A percentile compares a stretch with the other conserved stretches of the same genome.
These are phyloP conservation scores for Neuroscelio doddi DNA, from an alignment of 2,888 invertebrate genomes.

Conservation along the genomic window DNA sequence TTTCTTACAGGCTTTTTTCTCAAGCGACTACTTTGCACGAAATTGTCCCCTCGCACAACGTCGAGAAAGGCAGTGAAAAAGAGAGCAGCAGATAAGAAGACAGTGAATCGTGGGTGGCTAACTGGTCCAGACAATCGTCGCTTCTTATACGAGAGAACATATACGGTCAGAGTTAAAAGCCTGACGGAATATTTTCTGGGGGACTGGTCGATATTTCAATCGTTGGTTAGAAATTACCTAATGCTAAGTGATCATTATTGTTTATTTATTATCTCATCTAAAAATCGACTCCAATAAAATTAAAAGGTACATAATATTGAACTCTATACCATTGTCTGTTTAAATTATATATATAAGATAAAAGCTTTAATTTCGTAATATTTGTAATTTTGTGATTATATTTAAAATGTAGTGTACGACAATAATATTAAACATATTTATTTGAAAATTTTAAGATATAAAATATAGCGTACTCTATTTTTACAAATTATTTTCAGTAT, in stretches of 20 bases:
- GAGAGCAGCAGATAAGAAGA: slow-evolving; percentile 45
- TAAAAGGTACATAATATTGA: no score
- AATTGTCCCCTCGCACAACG: slow-evolving; percentile 34
- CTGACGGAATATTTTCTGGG: slow-evolving; percentile 11
- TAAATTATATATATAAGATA: no score
- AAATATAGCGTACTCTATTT: no score
- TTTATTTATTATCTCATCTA: slow-evolving; percentile 2
- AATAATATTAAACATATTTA: no score
- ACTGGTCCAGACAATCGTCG: slow-evolving; percentile 47
- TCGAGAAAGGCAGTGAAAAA: slow-evolving; percentile 26
- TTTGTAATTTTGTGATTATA: no score
- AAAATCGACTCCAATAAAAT: neutral
- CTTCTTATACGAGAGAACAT: slow-evolving; percentile 27
- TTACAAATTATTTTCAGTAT: no score
- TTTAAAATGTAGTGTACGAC: no score
- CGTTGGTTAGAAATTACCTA: slow-evolving; percentile 24
- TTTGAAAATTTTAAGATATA: no score
- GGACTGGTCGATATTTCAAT: slow-evolving; percentile 25
- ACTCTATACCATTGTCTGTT: no score
- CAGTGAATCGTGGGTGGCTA: slow-evolving; percentile 33
- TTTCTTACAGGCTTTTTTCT: slow-evolving; percentile 32
- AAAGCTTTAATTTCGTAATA: no score
- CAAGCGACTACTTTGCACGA: slow-evolving; percentile 37
- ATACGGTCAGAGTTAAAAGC: slow-evolving; percentile 35
- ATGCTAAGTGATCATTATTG: slow-evolving; percentile 9